These are phyloP conservation scores for Eleutherodactylus coqui DNA, from an alignment of 2,797 vertebrate genomes.

Conservation along the genomic window DNA sequence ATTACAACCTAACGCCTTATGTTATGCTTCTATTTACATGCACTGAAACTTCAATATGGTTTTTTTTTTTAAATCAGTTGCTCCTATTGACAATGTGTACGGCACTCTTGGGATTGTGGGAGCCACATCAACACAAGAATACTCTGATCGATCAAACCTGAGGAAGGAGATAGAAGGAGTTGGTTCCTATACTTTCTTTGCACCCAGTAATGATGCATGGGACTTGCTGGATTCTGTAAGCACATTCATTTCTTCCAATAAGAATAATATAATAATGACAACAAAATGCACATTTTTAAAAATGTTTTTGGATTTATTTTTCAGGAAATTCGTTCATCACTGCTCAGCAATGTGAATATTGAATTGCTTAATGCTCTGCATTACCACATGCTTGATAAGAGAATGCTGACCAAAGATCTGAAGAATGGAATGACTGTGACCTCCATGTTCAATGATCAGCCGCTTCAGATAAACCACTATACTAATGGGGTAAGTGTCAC, in stretches of 20 bases:
- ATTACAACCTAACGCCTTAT: background rate
- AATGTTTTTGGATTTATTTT: conserved; percentile 53
- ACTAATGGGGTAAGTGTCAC: conserved; percentile 88
- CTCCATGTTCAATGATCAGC: conserved; percentile 92
- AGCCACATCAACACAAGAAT: conserved; percentile 84
- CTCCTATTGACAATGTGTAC: conserved; percentile 93
- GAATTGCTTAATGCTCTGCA: conserved; percentile 95
- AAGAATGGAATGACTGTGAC: conserved; percentile 86
- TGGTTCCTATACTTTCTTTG: conserved; percentile 93
- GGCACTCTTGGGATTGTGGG: conserved; percentile 89
- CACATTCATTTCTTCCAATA: background rate
- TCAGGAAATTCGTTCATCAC: conserved; percentile 81
- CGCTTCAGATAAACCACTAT: conserved; percentile 92
- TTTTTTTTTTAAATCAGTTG: conserved; percentile 77
- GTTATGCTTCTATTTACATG: background rate
- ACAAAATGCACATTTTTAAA: background rate
- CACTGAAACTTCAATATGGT: background rate
- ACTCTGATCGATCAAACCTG: conserved; percentile 86
- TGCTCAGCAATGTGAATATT: conserved; percentile 95
- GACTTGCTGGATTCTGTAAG: conserved; percentile 84
- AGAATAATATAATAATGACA: background rate
- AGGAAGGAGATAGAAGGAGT: conserved; percentile 90
- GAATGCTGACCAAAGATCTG: conserved; percentile 93
- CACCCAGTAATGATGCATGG: conserved; percentile 97
- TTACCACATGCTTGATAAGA: conserved; percentile 93